Evolutionary conservation across 2,113 vertebrate genomes (phyloP), one percentile per base, ranked within the genome.

Genomic region (Phocoena sinus): DNA sequence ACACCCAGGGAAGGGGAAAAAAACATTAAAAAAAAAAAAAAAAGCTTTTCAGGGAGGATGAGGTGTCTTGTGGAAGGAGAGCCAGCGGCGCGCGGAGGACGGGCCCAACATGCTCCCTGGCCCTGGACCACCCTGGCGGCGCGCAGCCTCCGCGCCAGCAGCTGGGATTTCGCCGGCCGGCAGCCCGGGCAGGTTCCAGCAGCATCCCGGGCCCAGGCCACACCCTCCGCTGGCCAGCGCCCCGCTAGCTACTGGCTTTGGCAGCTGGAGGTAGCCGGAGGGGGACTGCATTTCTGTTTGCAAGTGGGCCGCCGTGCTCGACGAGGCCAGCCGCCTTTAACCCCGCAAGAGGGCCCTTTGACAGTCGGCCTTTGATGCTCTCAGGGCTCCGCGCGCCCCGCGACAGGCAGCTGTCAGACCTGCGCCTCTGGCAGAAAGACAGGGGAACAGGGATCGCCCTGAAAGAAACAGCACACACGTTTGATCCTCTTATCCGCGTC

Each of bases 391-490:
- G 65, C 23, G 82, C 36, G 33, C 53, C n/a, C 89, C 17, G 4
- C 44, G 15, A 96, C 81, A 63, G 97, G 74, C 96, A 90, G 95
- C 97, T 95, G 93, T 96, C 97, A 87, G 71, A 74, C 62, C 90
- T n/a, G 47, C 6, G 95, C 97, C 98, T 92, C 82, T 25, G 83
- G 95, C 97, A 76, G 74, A 63, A 25, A 81, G 73, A 71, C 65
- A 0, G 50, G 1, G 41, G 74, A 81, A 65, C 89, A 17, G 14
- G 89, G 77, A 67, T 70, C 23, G 0, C 65, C 89, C 58, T 89
- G 96, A 95, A 96, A 97, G 93, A 56, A 71, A 28, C 65, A 8
- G 62, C 23, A 11, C 74, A 28, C 47, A 47, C 58, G 53, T 96
- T 95, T 97, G 97, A 97, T 97, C 96, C 50, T 65, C 68, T 65